Evolutionary conservation across 2,113 vertebrate species (phyloP), one percentile per base, ranked within the genome.

Genomic region (Collichthys lucidus): DNA sequence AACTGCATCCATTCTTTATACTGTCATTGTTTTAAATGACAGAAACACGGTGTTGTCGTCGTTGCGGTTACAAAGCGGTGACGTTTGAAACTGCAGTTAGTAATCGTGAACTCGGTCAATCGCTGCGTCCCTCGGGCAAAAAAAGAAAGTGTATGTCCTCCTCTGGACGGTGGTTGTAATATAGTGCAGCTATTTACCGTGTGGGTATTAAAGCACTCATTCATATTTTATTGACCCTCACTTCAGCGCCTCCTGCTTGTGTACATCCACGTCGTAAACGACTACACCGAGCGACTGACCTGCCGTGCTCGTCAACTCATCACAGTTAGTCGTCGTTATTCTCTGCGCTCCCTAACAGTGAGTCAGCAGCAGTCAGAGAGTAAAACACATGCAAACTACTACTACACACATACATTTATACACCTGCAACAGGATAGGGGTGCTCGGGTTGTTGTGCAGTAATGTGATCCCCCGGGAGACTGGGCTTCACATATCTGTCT

Each of bases 311-410:
- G 53, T 77, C 44, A 63, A 26, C 66, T 71, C 9, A 74, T 49
- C 61, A 80, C 72, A 49, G 14, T 22, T 67, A 73, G 78, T 80
- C 65, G 61, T 67, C 62, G 77, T 56, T 71, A 12, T 65, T 73
- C 44, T 75, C 71, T 44, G 46, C 2, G 79, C 68, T 56, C 11
- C 29, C 7, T n/a, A 63, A 68, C 44, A 50, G 24, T 74, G 77
- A 80, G 52, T 81, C 66, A 79, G 74, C 80, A 76, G 73, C 56
- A 24, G 64, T 24, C n/a, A 46, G 47, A 42, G 56, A 31, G 31
- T 31, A 5, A 31, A 31, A 63, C 17, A 42, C 11, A 67, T 9
- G 10, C 35, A 67, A 47, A 77, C 20, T 47, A 14, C 0, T 26
- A 12, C 10, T n/a, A 67, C 57, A 24, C 55, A 29, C 46, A 50